A percentile compares a stretch with the other conserved stretches of the same genome.
Conservation (phyloP, 2,113 vertebrate genomes). For the Oryzias celebensis region DNA sequence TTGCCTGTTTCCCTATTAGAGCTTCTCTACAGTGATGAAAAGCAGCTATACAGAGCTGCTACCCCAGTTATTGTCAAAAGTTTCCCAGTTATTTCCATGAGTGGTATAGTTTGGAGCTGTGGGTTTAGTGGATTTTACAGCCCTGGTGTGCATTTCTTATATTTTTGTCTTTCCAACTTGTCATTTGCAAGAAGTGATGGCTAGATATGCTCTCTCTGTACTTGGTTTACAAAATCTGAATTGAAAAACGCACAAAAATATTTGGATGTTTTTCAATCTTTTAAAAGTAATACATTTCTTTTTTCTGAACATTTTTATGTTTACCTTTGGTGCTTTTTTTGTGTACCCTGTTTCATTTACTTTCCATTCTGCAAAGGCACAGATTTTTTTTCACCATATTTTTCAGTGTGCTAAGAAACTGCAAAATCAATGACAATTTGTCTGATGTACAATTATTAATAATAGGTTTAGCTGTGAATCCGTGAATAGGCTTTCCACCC, state of each 20-base stretch:
- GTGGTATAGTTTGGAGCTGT: conserved; percentile 16
- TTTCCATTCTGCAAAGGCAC: too few relatives aligned
- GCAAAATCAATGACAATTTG: too few relatives aligned
- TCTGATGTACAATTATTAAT: too few relatives aligned
- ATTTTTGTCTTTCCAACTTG: not conserved
- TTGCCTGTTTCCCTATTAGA: conserved; percentile 65
- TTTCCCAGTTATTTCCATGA: conserved; percentile 35
- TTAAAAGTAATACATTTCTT: too few relatives aligned
- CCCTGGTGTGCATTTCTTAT: not conserved
- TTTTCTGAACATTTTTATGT: too few relatives aligned
- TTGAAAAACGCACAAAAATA: not conserved
- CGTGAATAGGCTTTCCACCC: too few relatives aligned
- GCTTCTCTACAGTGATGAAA: conserved; percentile 45
- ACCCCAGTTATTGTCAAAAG: conserved; percentile 24
- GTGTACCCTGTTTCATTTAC: too few relatives aligned
- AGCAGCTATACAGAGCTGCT: conserved; percentile 27
- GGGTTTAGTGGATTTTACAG: not conserved
- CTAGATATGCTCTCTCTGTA: not conserved
- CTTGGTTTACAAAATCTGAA: not conserved
- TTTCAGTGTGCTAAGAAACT: too few relatives aligned
- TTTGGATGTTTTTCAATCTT: not conserved
- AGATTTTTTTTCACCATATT: too few relatives aligned
- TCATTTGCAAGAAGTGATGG: not conserved
- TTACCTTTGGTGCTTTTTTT: too few relatives aligned
- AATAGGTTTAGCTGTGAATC: too few relatives aligned